A percentile compares a stretch with the other conserved stretches of the same genome.
Conservation (phyloP, 1,140 invertebrate species). For the Homarus americanus region DNA sequence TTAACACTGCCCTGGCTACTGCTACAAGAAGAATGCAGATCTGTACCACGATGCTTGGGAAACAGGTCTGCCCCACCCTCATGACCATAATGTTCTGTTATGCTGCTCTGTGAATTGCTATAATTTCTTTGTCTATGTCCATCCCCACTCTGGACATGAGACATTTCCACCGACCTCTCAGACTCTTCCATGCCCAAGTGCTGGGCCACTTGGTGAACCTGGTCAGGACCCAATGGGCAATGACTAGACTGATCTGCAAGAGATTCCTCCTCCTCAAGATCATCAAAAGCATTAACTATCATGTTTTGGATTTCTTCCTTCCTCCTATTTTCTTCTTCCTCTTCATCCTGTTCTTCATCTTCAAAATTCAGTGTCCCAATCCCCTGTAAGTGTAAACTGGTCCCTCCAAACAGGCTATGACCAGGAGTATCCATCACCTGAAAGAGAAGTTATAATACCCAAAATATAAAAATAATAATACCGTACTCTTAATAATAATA, state of each 20-base stretch:
- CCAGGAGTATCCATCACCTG: conserved; percentile 62
- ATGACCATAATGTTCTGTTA: not conserved
- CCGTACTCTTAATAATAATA: too few species aligned
- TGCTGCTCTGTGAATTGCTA: not conserved
- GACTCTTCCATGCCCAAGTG: not conserved
- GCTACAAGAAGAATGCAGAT: not conserved
- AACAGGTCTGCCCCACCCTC: not conserved
- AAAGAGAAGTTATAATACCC: not conserved
- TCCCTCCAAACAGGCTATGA: conserved; percentile 44
- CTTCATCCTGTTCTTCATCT: conserved; percentile 63
- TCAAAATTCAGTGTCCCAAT: conserved; percentile 43
- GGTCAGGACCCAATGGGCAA: not conserved
- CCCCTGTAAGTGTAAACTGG: conserved; percentile 45
- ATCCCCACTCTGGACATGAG: not conserved
- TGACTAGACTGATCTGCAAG: not conserved
- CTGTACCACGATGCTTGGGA: not conserved
- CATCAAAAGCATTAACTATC: conserved; percentile 68
- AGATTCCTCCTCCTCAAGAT: conserved; percentile 68
- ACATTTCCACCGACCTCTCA: not conserved
- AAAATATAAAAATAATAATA: not conserved
- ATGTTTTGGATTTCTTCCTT: conserved; percentile 60
- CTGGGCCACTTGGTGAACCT: not conserved
- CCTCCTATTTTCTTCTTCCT: conserved; percentile 46
- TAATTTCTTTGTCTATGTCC: not conserved
- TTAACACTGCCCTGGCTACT: conserved; percentile 23